Base-by-base conservation (phyloP, 2,888 invertebrate species). In the Trichopria drosophilae region DNA sequence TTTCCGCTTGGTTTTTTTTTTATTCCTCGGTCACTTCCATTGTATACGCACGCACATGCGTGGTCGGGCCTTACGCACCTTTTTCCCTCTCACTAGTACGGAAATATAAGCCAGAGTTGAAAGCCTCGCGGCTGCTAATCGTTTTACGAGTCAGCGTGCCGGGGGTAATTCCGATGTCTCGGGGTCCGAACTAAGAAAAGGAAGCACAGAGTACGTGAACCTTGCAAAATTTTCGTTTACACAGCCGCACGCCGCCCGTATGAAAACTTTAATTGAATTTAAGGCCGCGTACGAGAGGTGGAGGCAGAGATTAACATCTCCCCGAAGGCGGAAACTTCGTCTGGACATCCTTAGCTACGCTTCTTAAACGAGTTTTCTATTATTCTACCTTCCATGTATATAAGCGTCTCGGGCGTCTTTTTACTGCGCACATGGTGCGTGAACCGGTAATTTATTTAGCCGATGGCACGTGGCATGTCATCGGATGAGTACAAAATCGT, bases 201-300 rank as follows among this genome's bases (percentile, higher is more conserved):
- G 51, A 55, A 52, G 49, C 47, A 51, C 50, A 49, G 36, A 34
- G 51, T 20, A 53, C 41, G 31, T 37, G 69, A 66, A 70, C 66
- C 73, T 71, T 71, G 75, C 73, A 65, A 74, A 75, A 74, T 75
- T 74, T 73, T 70, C 66, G 75, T 75, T 75, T 75, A 72, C 75
- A 72, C 74, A 75, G 74, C 73, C 73, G 72, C 53, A 12, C 18
- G 24, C 32, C 48, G 69, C 72, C 73, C 73, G 75, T 74, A 75
- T 73, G 73, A 72, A 74, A 74, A 74, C 67, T 74, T 75, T 75
- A 74, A 74, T 75, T 74, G 74, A 75, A 74, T 75, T 71, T 68
- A 67, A 68, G 72, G 58, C 71, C 67, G 61, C 60, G 62, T 66
- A 60, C 60, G 51, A 52, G 49, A 45, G 52, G 49, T 45, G 46